Percentiles rank a stretch among this genome's conserved stretches.
Conservation (phyloP, 2,113 vertebrate genomes). For the Cololabis saira region DNA sequence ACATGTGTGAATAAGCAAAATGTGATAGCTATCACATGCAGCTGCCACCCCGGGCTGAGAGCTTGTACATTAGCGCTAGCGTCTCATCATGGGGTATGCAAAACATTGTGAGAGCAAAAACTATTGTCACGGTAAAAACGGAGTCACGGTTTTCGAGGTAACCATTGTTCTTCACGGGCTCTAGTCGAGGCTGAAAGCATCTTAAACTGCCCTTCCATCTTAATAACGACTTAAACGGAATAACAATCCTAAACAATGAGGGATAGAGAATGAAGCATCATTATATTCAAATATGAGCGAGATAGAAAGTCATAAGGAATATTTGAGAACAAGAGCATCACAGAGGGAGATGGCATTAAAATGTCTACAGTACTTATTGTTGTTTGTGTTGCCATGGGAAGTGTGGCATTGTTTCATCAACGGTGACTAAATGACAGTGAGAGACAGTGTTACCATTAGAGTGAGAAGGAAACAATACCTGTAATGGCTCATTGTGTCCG, state of each 20-base stretch:
- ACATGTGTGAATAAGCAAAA: slow-evolving; percentile 31
- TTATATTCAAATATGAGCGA: slow-evolving; percentile 1
- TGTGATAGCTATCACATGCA: slow-evolving; percentile 61
- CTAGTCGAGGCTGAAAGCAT: background rate
- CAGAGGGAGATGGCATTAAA: slow-evolving; percentile 58
- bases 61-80: slow-evolving; percentile 44
- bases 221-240: background rate
- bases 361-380: slow-evolving; percentile 39
- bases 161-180: background rate
- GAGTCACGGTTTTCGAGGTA: background rate
- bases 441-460: slow-evolving; percentile 61
- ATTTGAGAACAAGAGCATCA: slow-evolving; percentile 15
- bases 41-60: slow-evolving; percentile 50
- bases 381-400: slow-evolving; percentile 46
- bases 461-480: slow-evolving; percentile 62
- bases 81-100: slow-evolving; percentile 65
- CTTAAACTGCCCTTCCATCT: slow-evolving; percentile 2
- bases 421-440: slow-evolving; percentile 58
- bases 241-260: background rate
- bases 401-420: slow-evolving; percentile 61
- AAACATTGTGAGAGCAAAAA: slow-evolving; percentile 50
- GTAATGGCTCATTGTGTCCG: slow-evolving; percentile 59
- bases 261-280: background rate
- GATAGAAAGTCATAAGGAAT: slow-evolving; percentile 6
- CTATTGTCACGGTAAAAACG: background rate